Percentiles rank a stretch among this genome's conserved stretches.
Evolutionary conservation across 2,888 invertebrate genomes (phyloP).

Genomic region (Dioctria linearis): DNA sequence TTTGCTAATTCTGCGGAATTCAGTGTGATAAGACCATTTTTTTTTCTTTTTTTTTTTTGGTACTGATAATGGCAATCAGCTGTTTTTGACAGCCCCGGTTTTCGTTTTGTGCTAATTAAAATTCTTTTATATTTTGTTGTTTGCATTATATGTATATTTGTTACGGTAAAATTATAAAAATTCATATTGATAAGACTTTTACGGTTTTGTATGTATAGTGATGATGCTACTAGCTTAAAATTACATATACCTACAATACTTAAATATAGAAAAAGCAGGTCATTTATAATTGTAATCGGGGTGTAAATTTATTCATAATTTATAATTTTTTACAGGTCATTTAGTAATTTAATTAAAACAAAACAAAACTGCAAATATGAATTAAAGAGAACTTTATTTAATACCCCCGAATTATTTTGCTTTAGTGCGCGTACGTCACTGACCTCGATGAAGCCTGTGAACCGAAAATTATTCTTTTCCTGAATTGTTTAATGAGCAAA

Average conservation of each 20-base stretch:
- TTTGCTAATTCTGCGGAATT: neutral
- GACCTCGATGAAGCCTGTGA: too few relatives aligned
- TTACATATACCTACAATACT: neutral
- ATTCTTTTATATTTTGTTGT: neutral
- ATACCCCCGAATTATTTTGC: too few relatives aligned
- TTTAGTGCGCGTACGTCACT: too few relatives aligned
- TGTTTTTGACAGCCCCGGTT: conserved; percentile 9
- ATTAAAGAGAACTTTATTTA: too few relatives aligned
- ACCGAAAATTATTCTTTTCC: too few relatives aligned
- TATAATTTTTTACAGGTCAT: conserved; percentile 27
- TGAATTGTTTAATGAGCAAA: too few relatives aligned
- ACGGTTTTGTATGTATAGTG: neutral
- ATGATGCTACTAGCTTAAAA: too few relatives aligned
- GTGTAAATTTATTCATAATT: conserved; percentile 33
- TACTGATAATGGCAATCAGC: conserved; percentile 36
- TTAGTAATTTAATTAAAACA: too few relatives aligned
- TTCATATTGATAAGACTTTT: neutral
- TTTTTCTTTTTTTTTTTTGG: neutral
- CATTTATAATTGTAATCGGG: conserved; percentile 34
- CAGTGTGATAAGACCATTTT: neutral
- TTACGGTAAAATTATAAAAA: conserved; percentile 9
- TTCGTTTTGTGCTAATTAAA: conserved; percentile 10
- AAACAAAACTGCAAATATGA: too few relatives aligned
- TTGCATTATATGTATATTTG: neutral
- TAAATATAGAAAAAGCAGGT: conserved; percentile 1